Evolutionary conservation across 2,797 vertebrate genomes (phyloP).

Genomic region (Crax fasciolata): DNA sequence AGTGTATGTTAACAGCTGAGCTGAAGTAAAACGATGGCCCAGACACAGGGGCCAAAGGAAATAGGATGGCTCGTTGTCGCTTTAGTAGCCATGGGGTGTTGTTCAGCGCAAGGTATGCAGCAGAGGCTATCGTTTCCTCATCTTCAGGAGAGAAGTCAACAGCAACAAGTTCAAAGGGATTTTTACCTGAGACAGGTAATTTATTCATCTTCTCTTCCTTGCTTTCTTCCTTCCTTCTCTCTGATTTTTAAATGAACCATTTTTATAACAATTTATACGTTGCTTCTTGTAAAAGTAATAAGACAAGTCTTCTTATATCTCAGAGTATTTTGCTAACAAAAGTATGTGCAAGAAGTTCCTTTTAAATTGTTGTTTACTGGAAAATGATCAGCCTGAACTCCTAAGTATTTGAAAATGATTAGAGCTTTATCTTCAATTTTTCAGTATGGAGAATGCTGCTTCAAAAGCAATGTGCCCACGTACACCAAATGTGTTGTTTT

Average conservation of each 20-base stretch:
- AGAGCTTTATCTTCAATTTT: background rate
- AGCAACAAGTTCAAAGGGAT: slow-evolving; percentile 74
- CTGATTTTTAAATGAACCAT: background rate
- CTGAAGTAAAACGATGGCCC: slow-evolving; percentile 70
- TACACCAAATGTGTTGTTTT: slow-evolving; percentile 8
- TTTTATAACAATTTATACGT: background rate
- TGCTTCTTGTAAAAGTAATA: background rate
- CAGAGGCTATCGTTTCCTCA: slow-evolving; percentile 78
- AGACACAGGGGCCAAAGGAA: slow-evolving; percentile 41
- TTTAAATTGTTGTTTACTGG: slow-evolving; percentile 5
- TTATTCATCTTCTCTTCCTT: background rate
- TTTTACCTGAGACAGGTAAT: slow-evolving; percentile 83
- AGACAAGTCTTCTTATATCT: background rate
- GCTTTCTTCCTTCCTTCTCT: background rate
- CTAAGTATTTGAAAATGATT: background rate
- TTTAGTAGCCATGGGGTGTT: slow-evolving; percentile 80
- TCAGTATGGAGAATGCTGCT: background rate
- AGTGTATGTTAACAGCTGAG: slow-evolving; percentile 44
- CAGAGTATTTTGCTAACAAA: background rate
- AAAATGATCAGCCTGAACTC: background rate
- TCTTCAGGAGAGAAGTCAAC: slow-evolving; percentile 64
- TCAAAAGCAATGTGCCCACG: background rate
- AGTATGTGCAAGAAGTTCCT: background rate
- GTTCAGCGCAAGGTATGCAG: slow-evolving; percentile 78
- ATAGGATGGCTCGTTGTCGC: slow-evolving; percentile 79